phyloP scores from a whole-genome alignment of 2,797 vertebrate species.

The Cheracebus regulus region DNA sequence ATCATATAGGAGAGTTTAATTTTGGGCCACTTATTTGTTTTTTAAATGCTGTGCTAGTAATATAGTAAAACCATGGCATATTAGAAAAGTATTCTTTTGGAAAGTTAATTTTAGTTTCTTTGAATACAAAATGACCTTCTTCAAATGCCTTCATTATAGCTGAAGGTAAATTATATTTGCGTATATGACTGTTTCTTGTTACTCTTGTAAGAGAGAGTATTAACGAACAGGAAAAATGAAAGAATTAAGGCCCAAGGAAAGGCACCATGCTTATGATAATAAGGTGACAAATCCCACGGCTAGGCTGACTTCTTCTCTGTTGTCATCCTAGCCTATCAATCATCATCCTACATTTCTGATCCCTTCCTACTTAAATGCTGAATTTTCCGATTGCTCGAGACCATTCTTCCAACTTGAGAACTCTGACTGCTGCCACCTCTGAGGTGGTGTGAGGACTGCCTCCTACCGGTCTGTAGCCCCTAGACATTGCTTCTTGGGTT shows the following conservation, averaged over 20 bases:
- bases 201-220: not conserved
- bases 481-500: not conserved
- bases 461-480: not conserved
- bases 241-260: not conserved
- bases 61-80: not conserved
- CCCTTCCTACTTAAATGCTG: not conserved
- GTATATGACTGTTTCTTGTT: not conserved
- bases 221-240: not conserved
- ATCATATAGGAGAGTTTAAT: not conserved
- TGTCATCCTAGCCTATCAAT: not conserved
- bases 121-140: not conserved
- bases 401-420: not conserved
- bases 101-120: conserved; percentile 55
- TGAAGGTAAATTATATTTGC: not conserved
- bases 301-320: not conserved
- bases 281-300: not conserved
- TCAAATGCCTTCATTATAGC: conserved; percentile 41
- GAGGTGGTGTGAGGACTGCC: not conserved
- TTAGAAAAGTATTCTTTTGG: not conserved
- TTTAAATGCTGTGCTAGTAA: conserved; percentile 9
- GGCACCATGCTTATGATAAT: not conserved
- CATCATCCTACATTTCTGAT: not conserved
- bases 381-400: not conserved
- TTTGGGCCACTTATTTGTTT: not conserved
- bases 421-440: not conserved